Base-by-base conservation (phyloP, 1,140 invertebrate species). In the Lepidurus apus region DNA sequence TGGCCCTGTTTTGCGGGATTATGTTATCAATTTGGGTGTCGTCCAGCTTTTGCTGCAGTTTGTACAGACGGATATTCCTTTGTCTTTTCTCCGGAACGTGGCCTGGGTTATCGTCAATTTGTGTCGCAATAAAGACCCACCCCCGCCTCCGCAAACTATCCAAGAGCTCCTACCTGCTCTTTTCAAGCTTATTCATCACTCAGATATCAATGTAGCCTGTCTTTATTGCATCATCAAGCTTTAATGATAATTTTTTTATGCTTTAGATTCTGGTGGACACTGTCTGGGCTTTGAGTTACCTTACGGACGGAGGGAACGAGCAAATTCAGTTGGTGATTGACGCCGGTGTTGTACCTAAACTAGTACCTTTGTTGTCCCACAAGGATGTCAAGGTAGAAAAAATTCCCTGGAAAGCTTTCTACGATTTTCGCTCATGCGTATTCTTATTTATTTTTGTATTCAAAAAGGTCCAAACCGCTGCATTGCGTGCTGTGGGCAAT, bases 321-420 rank as follows among this genome's bases (percentile, higher is more conserved):
- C 97, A 99, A 87, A 99, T 99, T 83, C 97, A 98, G 87, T 93
- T 98, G 92, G 97, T 99, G 1, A 97, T 99, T 81, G 97, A 99
- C 82, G 96, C 94, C 81, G 93, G 93, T 74, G 94, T 98, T 73
- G 96, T 99, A 74, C 95, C 96, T 43, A 93, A 93, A 85, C 87
- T 99, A 79, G 96, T 99, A 83, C 96, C 97, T 6, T 88, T 99
- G 45, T 88, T 99, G 1, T 95, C 95, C 81, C 96, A 99, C 87
- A 93, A 92, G 82, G 97, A 99, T 87, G 95, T 97, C 43, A 99
- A 99, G 89, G 95, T 91, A 81, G 10, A 1, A 17, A 34, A 34
- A 34, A 34, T 3, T 34, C 0, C 34, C 4, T 34, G 34, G 4
- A 34, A 34, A 34, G 34, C 26, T 26, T 26, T 2, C 26, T 26